Base-by-base conservation (phyloP, 2,888 invertebrate species). In the Sminthurides aquaticus region DNA sequence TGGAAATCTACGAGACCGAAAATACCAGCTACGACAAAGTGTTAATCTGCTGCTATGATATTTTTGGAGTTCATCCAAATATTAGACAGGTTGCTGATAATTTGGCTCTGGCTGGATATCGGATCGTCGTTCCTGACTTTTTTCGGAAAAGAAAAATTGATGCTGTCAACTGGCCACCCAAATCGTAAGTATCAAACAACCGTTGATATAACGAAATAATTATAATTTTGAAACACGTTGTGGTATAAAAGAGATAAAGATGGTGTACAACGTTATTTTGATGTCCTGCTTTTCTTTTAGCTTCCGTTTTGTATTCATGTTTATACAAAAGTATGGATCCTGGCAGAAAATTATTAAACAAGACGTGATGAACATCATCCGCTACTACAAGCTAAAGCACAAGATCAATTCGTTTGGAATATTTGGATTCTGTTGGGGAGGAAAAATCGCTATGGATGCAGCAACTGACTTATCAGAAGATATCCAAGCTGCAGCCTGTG, bases 391-490 rank as follows among this genome's bases (percentile, higher is more conserved):
- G 34, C 65, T 55, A 22, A 64, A 55, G 1, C 57, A 68, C n/a
- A 69, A 67, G 18, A 63, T 68, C 20, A 64, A 26, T 25, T 57
- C 64, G 0, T 67, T 72, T 56, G 74, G 72, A 1, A 66, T 74
- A 49, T 69, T 71, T 58, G 71, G 71, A 49, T 71, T 72, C 24
- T 74, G 72, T 49, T 73, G 70, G 69, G 74, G 74, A 43, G 74
- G 69, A 18, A 69, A 71, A 60, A 67, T 73, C 56, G 64, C 68
- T 2, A 56, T 69, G 3, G 67, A 65, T 49, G 70, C 71, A 0
- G 64, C 63, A 8, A 55, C 56, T 0, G 67, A 71, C 28, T 11
- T 70, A 34, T 29, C 56, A 2, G 70, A 70, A 20, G 63, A 68
- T 24, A 59, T 72, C 34, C 66, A 69, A 49, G 71, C 63, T 18